Evolutionary conservation across 2,888 invertebrate species (phyloP), one percentile per base, ranked within the genome.

Genomic region (Ctena decussata): DNA sequence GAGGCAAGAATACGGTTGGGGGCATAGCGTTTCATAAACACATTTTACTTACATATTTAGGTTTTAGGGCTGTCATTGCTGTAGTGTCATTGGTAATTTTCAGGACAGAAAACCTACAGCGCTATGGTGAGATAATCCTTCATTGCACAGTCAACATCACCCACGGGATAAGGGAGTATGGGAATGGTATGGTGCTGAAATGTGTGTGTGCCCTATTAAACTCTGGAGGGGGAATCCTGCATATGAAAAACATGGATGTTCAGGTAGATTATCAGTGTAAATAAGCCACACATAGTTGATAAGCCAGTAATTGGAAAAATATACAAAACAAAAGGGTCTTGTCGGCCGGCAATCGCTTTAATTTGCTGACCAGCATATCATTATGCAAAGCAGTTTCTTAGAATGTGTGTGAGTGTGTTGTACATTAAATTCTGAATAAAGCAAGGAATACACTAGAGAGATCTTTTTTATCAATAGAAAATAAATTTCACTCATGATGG

Each of bases 161-260:
- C 0, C 78, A 85, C 11, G 87, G 89, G 11, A 92, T 93, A 57
- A 85, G 88, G 27, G 89, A 91, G 32, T 72, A 49, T 75, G 91
- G 90, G 18, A 93, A 93, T 80, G 78, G 88, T 12, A 39, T 82
- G 0, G 92, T 93, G 2, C 87, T 93, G n/a, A 87, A 89, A 53
- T 91, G 90, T 85, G 83, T 89, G 2, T 93, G 93, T 89, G 93
- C 92, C 27, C 81, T 93, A 35, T 90, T 93, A 35, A 93, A 93
- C 88, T 92, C 91, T 8, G 93, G 93, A 0, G 93, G 93, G 21
- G 93, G 93, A 1, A 89, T 93, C 37, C 87, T 93, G 11, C 91
- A 91, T 72, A 93, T 93, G 93, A 70, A 82, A 24, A 93, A 93
- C 72, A 70, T 89, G 32, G 92, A 93, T 77, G 71, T 80, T 32